Evolutionary conservation across 2,888 invertebrate genomes (phyloP).

Genomic region (Ecliptopera silaceata): DNA sequence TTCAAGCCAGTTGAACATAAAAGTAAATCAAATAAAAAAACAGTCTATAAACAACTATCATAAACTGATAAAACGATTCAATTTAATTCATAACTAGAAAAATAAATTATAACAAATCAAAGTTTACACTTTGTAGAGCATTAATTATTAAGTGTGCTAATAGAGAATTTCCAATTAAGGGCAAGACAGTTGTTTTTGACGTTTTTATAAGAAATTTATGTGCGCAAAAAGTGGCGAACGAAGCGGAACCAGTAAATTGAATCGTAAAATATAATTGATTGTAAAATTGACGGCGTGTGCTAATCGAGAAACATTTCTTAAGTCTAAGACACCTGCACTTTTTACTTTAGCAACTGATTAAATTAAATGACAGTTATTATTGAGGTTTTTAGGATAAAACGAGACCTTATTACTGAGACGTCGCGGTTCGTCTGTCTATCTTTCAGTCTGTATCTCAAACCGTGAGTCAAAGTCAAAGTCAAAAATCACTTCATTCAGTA

Average conservation of each 20-base stretch:
- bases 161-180: conserved; percentile 61
- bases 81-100: too few species aligned
- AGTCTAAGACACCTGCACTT: neutral
- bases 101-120: conserved; percentile 3
- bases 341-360: neutral
- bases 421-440: too few species aligned
- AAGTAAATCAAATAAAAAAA: too few species aligned
- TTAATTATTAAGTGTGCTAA: conserved; percentile 59
- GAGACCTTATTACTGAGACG: too few species aligned
- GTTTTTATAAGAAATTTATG: conserved; percentile 48
- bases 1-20: too few species aligned
- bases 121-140: conserved; percentile 27
- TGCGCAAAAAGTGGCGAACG: conserved; percentile 56
- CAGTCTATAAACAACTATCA: too few species aligned
- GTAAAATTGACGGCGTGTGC: conserved; percentile 6
- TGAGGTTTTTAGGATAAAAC: too few species aligned
- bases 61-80: too few species aligned
- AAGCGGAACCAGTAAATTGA: conserved; percentile 46
- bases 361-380: too few species aligned
- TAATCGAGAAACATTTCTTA: neutral
- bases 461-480: too few species aligned
- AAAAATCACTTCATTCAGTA: too few species aligned
- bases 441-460: too few species aligned
- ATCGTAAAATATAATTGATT: conserved; percentile 27
- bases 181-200: conserved; percentile 37